phyloP scores from a whole-genome alignment of 2,888 invertebrate genomes.

The Lymantria monacha region DNA sequence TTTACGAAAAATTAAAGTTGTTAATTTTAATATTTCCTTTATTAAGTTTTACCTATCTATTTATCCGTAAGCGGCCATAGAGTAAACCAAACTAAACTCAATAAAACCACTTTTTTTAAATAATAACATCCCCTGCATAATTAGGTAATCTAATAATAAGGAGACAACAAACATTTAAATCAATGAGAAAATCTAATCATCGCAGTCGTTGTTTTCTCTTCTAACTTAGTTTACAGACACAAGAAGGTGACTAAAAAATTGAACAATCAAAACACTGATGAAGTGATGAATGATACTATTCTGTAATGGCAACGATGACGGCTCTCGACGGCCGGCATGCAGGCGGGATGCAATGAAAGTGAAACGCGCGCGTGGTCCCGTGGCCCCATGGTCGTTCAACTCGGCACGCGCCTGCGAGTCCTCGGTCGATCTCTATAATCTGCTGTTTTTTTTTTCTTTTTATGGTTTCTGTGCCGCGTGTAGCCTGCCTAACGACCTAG shows the following conservation, averaged over 20 bases:
- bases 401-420: slow-evolving; percentile 75
- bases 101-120: too few species aligned
- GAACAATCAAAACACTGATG: slow-evolving; percentile 28
- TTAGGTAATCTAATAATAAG: too few species aligned
- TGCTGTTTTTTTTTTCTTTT: slow-evolving; percentile 48
- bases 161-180: too few species aligned
- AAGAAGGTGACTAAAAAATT: slow-evolving; percentile 6
- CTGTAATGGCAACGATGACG: slow-evolving; percentile 36
- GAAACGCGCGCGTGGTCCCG: slow-evolving; percentile 65
- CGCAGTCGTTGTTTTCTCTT: too few species aligned
- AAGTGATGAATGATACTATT: slow-evolving; percentile 45
- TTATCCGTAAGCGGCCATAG: too few species aligned
- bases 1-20: too few species aligned
- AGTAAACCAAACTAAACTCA: too few species aligned
- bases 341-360: slow-evolving; percentile 65
- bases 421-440: slow-evolving; percentile 49
- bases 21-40: too few species aligned
- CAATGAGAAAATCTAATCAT: too few species aligned
- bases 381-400: slow-evolving; percentile 80
- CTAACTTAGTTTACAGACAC: too few species aligned
- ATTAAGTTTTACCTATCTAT: too few species aligned
- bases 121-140: too few species aligned
- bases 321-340: slow-evolving; percentile 20
- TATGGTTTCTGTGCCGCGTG: slow-evolving; percentile 33
- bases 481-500: slow-evolving; percentile 13